Conservation (phyloP, 2,888 invertebrate genomes). For the Drosophila hamatofila region DNA sequence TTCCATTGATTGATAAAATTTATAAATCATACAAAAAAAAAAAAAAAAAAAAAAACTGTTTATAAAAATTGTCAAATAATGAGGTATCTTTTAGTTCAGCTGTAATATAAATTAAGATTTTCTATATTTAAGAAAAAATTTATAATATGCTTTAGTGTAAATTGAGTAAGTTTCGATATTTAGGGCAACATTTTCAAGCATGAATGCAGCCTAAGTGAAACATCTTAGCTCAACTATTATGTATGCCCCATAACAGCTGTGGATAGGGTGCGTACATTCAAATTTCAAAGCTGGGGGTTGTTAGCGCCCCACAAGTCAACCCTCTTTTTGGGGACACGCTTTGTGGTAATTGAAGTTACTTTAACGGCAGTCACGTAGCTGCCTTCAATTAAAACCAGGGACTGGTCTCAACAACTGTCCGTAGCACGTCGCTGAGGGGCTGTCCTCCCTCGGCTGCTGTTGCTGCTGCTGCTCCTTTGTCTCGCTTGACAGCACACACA, state of each 20-base stretch:
- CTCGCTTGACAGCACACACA: conserved; percentile 41
- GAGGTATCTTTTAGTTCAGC: too few species aligned
- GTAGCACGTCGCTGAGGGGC: conserved; percentile 50
- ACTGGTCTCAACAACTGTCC: conserved; percentile 57
- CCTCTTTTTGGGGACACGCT: conserved; percentile 54
- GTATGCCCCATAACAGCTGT: conserved; percentile 11
- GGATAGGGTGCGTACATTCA: conserved; percentile 66
- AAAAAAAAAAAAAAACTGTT: too few species aligned
- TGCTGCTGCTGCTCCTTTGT: conserved; percentile 35
- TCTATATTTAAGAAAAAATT: too few species aligned
- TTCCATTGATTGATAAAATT: too few species aligned
- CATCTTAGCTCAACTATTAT: conserved; percentile 1
- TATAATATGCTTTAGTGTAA: neutral
- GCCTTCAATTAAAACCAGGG: conserved; percentile 72
- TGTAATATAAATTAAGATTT: too few species aligned
- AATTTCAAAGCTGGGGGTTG: conserved; percentile 53
- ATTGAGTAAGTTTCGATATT: too few species aligned
- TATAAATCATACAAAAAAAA: too few species aligned
- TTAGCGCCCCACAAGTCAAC: conserved; percentile 23
- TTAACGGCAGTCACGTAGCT: conserved; percentile 74
- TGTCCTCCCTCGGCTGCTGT: neutral
- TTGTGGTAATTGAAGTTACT: conserved; percentile 77
- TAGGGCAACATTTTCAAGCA: neutral
- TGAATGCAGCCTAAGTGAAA: neutral
- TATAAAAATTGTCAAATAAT: too few species aligned